Base-by-base conservation (phyloP, 2,888 invertebrate species). In the Dynastes grantii region DNA sequence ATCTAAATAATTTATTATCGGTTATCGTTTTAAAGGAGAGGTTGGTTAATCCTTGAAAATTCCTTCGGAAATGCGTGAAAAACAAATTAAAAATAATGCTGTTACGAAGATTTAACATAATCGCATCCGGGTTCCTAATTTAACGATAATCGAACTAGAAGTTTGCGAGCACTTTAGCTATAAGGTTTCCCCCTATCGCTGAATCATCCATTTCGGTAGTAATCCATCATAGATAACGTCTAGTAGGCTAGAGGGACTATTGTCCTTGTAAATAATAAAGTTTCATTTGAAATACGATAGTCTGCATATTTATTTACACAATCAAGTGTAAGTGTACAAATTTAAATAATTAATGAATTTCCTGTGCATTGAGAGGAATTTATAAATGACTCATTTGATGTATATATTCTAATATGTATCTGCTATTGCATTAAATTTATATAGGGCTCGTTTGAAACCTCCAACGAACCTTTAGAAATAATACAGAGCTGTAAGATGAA, bases 1-100 rank as follows among this genome's bases (percentile, higher is more conserved):
- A 61, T 29, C 29, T 16, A 49, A 68, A 51, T 68, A 68, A 58
- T 16, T 22, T 58, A 68, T 51, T 40, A 40, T 55, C 22, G 55
- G 55, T 8, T 6, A n/a, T 16, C 45, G 45, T 1, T 2, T 45
- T 37, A 37, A 37, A 37, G 32, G 2, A 11, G 8, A 11, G 8
- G n/a, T 55, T 6, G 8, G 22, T 2, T 55, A 6, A 55, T 11
- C 5, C n/a, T 55, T 11, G 4, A n/a, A 16, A 13, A 16, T 55
- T 55, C 55, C n/a, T 55, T 55, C 2, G 13, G 8, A 55, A 22
- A 55, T 6, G 22, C 16, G 0, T 3, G 2, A n/a, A 55, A 22
- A 22, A 22, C 16, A 16, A 55, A 16, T 55, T n/a, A 55, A 16
- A 55, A 16, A 22, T 55, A 55, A 55, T 45, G 45, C 2, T 45